Evolutionary conservation across 2,797 vertebrate genomes (phyloP).

Genomic region (Oophaga sylvatica): DNA sequence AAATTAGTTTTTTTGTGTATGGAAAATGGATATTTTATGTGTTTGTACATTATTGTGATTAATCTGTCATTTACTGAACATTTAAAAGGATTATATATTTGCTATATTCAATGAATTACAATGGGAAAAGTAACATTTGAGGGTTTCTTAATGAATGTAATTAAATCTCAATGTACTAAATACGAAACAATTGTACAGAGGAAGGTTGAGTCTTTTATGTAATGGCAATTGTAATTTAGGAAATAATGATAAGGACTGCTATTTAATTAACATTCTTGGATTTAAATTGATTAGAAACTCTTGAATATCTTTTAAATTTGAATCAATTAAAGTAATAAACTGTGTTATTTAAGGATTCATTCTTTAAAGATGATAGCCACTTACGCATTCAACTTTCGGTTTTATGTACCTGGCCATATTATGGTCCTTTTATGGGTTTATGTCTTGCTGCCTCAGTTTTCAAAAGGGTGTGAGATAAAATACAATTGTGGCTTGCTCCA

Average conservation of each 20-base stretch:
- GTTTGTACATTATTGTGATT: neutral
- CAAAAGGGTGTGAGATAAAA: too few relatives aligned
- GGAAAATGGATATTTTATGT: neutral
- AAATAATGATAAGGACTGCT: constrained; percentile 41
- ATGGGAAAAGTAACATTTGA: neutral
- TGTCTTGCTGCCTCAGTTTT: too few relatives aligned
- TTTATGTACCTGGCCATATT: neutral
- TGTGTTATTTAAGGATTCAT: constrained; percentile 24
- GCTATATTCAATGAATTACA: neutral
- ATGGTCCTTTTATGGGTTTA: neutral
- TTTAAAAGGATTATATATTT: neutral
- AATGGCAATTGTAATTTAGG: constrained; percentile 39
- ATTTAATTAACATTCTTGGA: constrained; percentile 40
- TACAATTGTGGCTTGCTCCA: neutral
- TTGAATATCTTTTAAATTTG: constrained; percentile 17
- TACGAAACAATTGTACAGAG: constrained; percentile 28
- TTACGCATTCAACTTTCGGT: neutral
- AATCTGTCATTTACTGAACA: neutral
- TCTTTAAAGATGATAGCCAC: neutral
- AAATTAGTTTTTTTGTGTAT: neutral
- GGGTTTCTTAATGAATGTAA: constrained; percentile 2
- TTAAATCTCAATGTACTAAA: constrained; percentile 40
- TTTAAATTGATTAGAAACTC: constrained; percentile 50
- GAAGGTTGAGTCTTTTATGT: constrained; percentile 43
- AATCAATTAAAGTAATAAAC: constrained; percentile 28